Percentiles rank a stretch among this genome's conserved stretches.
Evolutionary conservation across 2,888 invertebrate genomes (phyloP).

Genomic region (Noctua janthe): DNA sequence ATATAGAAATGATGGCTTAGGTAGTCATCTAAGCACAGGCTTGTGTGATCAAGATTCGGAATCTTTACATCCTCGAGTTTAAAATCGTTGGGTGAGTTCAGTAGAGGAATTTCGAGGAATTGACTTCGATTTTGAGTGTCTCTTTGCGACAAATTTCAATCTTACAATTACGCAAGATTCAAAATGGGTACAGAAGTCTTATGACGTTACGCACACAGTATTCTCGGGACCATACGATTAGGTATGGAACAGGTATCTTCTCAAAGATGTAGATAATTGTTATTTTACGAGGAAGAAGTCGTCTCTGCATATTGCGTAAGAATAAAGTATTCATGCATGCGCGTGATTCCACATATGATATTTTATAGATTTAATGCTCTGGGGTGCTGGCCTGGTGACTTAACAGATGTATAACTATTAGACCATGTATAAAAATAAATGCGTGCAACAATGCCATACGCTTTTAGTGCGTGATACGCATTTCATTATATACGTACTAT

Average conservation of each 20-base stretch:
- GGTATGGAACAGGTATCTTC: background rate
- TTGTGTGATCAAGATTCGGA: background rate
- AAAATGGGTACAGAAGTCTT: background rate
- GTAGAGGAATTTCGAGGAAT: background rate
- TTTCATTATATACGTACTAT: constrained; percentile 1
- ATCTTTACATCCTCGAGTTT: background rate
- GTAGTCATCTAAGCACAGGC: background rate
- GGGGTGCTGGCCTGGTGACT: background rate
- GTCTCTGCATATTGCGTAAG: background rate
- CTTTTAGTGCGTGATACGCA: constrained; percentile 40
- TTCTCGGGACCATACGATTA: background rate
- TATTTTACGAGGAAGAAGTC: background rate
- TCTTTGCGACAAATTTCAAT: background rate
- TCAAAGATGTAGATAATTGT: background rate
- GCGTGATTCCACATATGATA: background rate
- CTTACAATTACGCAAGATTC: background rate
- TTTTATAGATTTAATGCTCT: background rate
- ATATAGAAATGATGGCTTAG: background rate
- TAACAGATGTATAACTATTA: background rate
- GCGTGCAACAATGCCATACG: background rate
- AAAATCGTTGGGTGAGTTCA: background rate
- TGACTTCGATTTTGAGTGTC: background rate
- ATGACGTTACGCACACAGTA: background rate
- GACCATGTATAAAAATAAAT: constrained; percentile 2
- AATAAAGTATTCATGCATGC: background rate